Base-by-base conservation (phyloP, 2,113 vertebrate species). In the Narcine bancroftii region DNA sequence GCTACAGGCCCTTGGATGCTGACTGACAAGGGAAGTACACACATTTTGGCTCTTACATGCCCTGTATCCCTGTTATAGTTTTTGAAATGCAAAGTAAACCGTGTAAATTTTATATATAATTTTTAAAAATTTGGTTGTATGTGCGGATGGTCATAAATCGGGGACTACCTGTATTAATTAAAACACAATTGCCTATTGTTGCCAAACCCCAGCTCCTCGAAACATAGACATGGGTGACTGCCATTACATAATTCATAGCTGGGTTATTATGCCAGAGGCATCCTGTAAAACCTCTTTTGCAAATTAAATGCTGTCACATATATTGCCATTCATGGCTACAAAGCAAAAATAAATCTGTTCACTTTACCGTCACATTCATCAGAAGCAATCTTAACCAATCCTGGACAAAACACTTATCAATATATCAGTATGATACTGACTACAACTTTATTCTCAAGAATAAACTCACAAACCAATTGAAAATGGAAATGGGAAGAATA, bases 221-320 rank as follows among this genome's bases (percentile, higher is more conserved):
- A 13, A 69, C 45, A 15, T 71, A 91, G 42, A 36, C 47, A 13
- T 91, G 89, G 89, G 39, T 69, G 21, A 91, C 29, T 45, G 89
- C 89, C 89, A 42, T 69, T 9, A 5, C 39, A 47, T 6, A 47
- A 42, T 24, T 71, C 39, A 5, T 6, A 42, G 65, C 26, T 29
- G 29, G 36, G 63, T 71, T 69, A 91, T 29, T 26, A 17, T 69
- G 65, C 89, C 63, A 13, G 36, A 29, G 42, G 65, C 65, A 69
- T 71, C 63, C 89, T 71, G 36, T 45, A 39, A 91, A 69, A 69
- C 24, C 63, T 91, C n/a, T 47, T 71, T 91, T 71, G 63, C 65
- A 91, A 69, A 71, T 45, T 69, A 91, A 91, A 71, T 21, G 47
- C 21, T 83, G 79, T 83, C 79, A 83, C 79, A 53, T 53, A 53